Evolutionary conservation across 2,888 invertebrate genomes (phyloP).

Genomic region (Lasius fuliginosus): DNA sequence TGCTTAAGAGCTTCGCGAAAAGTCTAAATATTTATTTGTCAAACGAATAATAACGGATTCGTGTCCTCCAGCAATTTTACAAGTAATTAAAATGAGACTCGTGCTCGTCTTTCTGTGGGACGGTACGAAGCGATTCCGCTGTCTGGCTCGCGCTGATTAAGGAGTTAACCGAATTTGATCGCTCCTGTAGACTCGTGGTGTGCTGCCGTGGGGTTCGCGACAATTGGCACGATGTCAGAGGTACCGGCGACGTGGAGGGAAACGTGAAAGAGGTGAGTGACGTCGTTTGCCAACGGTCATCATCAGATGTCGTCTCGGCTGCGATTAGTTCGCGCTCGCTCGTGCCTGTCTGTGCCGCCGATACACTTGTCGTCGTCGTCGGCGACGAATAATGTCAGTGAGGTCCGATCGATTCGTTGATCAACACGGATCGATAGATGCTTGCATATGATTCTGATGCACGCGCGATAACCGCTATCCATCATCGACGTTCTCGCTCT

Average conservation of each 20-base stretch:
- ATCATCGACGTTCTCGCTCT: background rate
- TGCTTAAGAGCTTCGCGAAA: background rate
- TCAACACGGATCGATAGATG: constrained; percentile 19
- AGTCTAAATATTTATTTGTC: background rate
- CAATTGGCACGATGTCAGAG: constrained; percentile 64
- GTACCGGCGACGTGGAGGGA: constrained; percentile 32
- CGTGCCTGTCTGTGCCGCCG: constrained; percentile 32
- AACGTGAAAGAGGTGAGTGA: constrained; percentile 51
- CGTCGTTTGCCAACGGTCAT: constrained; percentile 48
- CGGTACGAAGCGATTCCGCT: background rate
- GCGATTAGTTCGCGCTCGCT: constrained; percentile 39
- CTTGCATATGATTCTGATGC: constrained; percentile 19
- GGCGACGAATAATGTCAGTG: constrained; percentile 29
- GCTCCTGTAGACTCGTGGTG: constrained; percentile 53
- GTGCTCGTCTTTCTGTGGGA: background rate
- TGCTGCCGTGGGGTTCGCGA: constrained; percentile 33
- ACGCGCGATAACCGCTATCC: constrained; percentile 37
- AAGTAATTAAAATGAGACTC: background rate
- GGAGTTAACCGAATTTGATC: constrained; percentile 59
- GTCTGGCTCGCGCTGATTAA: background rate
- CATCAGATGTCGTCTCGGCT: constrained; percentile 54
- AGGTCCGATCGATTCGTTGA: constrained; percentile 23
- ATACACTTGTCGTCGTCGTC: constrained; percentile 42
- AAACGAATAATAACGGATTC: background rate
- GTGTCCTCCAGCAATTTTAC: background rate